phyloP scores from a whole-genome alignment of 1,140 invertebrate species.

The Formica selysi region DNA sequence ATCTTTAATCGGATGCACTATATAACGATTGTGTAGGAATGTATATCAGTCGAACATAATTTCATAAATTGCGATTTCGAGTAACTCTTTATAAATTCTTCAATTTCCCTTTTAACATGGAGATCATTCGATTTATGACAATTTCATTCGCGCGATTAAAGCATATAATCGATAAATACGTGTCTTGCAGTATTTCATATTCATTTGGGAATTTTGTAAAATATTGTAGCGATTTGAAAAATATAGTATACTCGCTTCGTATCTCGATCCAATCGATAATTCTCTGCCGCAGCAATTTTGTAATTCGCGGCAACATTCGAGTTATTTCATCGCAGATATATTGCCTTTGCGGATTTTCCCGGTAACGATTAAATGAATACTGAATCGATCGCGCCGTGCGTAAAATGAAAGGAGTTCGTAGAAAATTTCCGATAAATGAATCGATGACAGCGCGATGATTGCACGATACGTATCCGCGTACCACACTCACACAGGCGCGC shows the following conservation, averaged over 20 bases:
- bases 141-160: constrained; percentile 1
- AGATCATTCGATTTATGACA: not conserved
- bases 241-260: not conserved
- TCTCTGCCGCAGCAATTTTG: not conserved
- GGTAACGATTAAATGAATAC: constrained; percentile 49
- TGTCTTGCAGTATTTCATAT: too few species aligned
- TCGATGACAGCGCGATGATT: constrained; percentile 57
- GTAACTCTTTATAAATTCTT: not conserved
- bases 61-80: too few species aligned
- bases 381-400: constrained; percentile 36
- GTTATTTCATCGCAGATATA: not conserved
- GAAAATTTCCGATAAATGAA: constrained; percentile 63
- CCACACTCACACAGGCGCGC: not conserved
- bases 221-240: not conserved
- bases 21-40: too few species aligned
- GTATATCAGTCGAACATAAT: too few species aligned
- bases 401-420: constrained; percentile 31
- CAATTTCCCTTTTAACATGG: not conserved
- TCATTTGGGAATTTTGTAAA: not conserved
- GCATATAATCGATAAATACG: too few species aligned
- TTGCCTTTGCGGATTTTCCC: constrained; percentile 24
- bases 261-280: not conserved
- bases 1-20: too few species aligned
- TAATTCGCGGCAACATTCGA: not conserved
- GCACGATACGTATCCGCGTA: constrained; percentile 47